Base-by-base conservation (phyloP, 1,140 invertebrate genomes). In the Ceratosolen solmsi region DNA sequence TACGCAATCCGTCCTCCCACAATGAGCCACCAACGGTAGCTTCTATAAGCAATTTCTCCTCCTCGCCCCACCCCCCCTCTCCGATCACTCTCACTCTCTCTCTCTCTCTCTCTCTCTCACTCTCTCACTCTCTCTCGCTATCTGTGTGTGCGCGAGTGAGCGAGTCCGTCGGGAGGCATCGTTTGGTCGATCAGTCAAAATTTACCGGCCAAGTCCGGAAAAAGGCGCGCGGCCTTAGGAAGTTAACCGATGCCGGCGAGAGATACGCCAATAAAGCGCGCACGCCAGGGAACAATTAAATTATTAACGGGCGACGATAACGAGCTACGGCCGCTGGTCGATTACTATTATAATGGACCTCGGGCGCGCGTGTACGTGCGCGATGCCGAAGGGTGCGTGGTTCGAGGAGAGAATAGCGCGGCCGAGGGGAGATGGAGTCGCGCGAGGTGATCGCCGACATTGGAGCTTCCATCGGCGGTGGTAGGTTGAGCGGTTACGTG, bases 221-320 rank as follows among this genome's bases (percentile, higher is more conserved):
- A 56, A 60, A 60, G 25, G 22, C 27, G 60, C 36, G 17, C 17
- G 71, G 8, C n/a, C n/a, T n/a, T n/a, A 27, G 36, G 65, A 80
- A 33, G 68, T 68, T 15, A n/a, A 70, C 68, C 73, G 90, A 91
- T 90, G 86, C 85, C 88, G 84, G 84, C 0, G 84, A 84, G 83
- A 91, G 89, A 91, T 90, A 91, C 87, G 83, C 87, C 86, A 90
- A 89, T 90, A 89, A 89, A 87, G 84, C 86, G 75, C 82, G 86
- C 89, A 90, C 90, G 89, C 89, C 85, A 91, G 86, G 84, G 88
- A 90, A 90, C 90, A 91, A 91, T 91, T 91, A 91, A 91, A 91
- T 91, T 91, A 91, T 91, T 90, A 90, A 91, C 87, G 87, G 86
- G 86, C 90, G 90, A 91, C 90, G 90, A 91, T 89, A 72, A 80